These are phyloP conservation scores for Aplodontia rufa DNA, from an alignment of 2,113 vertebrate genomes.

Conservation along the genomic window DNA sequence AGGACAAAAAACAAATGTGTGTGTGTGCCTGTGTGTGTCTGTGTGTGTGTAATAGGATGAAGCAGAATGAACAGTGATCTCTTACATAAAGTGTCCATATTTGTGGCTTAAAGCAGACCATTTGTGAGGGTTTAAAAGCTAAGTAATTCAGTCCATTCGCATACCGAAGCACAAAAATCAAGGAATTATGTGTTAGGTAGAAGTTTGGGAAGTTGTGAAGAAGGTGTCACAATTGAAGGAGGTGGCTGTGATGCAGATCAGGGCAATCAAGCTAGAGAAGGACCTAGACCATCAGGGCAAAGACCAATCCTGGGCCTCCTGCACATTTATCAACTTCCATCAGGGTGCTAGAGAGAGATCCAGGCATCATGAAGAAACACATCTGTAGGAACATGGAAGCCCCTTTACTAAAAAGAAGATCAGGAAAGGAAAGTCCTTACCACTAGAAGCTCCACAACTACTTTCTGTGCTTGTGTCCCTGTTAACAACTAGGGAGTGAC, in stretches of 20 bases:
- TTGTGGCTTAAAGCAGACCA: neutral
- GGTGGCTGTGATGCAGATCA: neutral
- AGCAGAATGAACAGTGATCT: neutral
- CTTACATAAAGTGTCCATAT: neutral
- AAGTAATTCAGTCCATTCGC: neutral
- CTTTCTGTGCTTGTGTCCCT: neutral
- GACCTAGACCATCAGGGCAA: rapidly evolving
- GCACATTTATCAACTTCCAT: rapidly evolving
- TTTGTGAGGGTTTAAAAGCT: neutral
- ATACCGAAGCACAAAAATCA: neutral
- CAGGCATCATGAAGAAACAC: rapidly evolving
- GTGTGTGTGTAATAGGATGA: neutral
- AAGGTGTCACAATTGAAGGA: neutral
- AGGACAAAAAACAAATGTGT: neutral
- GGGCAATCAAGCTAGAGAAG: neutral
- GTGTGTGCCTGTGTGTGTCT: neutral
- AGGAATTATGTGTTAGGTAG: neutral
- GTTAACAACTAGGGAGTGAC: neutral
- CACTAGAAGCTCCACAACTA: neutral
- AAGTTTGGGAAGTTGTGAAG: neutral
- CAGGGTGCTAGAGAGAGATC: neutral
- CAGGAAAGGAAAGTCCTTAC: neutral
- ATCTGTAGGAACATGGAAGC: neutral
- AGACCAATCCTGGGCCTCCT: rapidly evolving
- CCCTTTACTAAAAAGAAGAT: neutral